A percentile compares a stretch with the other conserved stretches of the same genome.
Evolutionary conservation across 2,888 invertebrate genomes (phyloP).

Genomic region (Prosapia bicincta): DNA sequence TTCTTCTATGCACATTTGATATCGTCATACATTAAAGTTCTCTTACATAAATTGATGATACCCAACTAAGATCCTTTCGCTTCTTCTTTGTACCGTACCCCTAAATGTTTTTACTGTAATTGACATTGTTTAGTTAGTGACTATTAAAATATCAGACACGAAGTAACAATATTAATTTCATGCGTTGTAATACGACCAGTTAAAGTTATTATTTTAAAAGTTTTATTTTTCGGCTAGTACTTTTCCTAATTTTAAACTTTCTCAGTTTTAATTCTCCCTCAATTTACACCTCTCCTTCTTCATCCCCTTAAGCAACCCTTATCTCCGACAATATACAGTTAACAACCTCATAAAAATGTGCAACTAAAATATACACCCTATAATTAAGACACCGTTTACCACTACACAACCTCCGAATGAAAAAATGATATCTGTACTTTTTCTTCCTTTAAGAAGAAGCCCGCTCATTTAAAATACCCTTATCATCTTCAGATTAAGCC

Average conservation of each 20-base stretch:
- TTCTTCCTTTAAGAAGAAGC: not conserved
- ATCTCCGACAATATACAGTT: constrained; percentile 10
- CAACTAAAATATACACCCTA: constrained; percentile 2
- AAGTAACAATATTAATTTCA: too few species aligned
- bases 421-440: not conserved
- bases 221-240: too few species aligned
- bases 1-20: too few species aligned
- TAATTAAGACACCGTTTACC: not conserved
- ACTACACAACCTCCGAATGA: not conserved
- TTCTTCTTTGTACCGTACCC: too few species aligned
- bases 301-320: constrained; percentile 4
- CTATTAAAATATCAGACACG: too few species aligned
- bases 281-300: not conserved
- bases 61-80: too few species aligned
- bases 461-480: not conserved
- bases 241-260: not conserved
- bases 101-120: too few species aligned
- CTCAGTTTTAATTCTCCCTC: not conserved
- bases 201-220: too few species aligned
- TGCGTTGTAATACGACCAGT: too few species aligned
- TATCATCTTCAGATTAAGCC: not conserved
- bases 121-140: too few species aligned
- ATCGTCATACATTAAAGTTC: too few species aligned
- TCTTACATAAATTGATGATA: too few species aligned
- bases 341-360: constrained; percentile 17